phyloP scores from a whole-genome alignment of 2,113 vertebrate species.

The Tachuris rubrigastra region DNA sequence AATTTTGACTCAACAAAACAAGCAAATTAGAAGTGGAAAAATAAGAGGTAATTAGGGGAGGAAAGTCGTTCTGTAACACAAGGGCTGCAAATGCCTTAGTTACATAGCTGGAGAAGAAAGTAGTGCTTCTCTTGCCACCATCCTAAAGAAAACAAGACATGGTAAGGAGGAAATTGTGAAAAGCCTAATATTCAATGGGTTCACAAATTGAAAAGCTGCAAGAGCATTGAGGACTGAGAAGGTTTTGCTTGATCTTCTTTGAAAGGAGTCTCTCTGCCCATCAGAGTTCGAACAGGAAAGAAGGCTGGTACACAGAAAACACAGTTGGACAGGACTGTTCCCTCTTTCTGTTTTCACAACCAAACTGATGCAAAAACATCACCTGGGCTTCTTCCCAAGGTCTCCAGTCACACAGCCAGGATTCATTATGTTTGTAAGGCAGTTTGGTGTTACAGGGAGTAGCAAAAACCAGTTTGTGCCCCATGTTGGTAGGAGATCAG shows the following conservation, averaged over 20 bases:
- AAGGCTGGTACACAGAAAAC: neutral
- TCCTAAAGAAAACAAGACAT: neutral
- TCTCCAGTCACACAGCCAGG: rapidly evolving
- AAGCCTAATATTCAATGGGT: neutral
- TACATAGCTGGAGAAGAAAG: neutral
- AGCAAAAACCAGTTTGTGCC: neutral
- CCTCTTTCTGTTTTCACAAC: neutral
- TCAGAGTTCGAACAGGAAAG: neutral
- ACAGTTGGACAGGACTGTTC: neutral
- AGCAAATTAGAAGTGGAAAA: conserved; percentile 26
- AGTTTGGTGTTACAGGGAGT: neutral
- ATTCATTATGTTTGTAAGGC: neutral
- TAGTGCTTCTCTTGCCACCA: neutral
- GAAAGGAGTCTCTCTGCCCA: neutral
- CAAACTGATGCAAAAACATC: neutral
- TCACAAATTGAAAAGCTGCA: neutral
- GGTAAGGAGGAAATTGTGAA: neutral
- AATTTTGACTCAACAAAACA: neutral
- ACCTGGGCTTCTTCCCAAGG: neutral
- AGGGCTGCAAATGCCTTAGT: neutral
- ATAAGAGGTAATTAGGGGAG: neutral
- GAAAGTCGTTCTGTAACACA: neutral
- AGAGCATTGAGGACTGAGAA: neutral
- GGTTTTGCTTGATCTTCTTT: neutral
- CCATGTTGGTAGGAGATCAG: rapidly evolving